These are phyloP conservation scores for Trichonephila clavipes DNA, from an alignment of 1,140 invertebrate species.

Conservation along the genomic window DNA sequence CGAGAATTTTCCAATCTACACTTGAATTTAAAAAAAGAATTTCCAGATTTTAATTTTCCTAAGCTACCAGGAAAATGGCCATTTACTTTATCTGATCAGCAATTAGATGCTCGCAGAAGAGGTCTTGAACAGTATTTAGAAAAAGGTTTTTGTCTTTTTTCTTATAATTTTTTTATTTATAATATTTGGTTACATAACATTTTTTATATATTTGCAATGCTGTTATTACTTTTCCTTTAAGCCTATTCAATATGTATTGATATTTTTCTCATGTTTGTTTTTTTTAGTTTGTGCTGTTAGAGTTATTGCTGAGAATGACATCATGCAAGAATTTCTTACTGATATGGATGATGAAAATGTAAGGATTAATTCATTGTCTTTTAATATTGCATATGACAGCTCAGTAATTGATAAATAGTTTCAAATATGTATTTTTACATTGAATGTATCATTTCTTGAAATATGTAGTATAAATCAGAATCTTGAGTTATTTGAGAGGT, in stretches of 20 bases:
- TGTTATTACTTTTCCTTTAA: neutral
- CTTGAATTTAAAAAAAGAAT: conserved; percentile 95
- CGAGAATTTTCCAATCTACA: conserved; percentile 96
- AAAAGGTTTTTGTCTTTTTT: conserved; percentile 83
- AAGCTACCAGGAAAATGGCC: conserved; percentile 99
- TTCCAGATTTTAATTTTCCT: conserved; percentile 98
- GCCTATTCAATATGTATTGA: neutral
- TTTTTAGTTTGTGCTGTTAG: conserved; percentile 93
- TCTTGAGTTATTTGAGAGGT: neutral
- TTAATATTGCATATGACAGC: too few relatives aligned
- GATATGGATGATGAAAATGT: conserved; percentile 91
- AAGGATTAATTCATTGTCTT: conserved; percentile 72
- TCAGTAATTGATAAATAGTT: too few relatives aligned
- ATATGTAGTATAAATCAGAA: too few relatives aligned
- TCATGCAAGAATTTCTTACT: conserved; percentile 98
- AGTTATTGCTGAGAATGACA: conserved; percentile 98
- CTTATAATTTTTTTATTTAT: neutral
- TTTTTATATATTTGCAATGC: neutral
- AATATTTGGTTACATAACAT: neutral
- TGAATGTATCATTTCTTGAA: too few relatives aligned
- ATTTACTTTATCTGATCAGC: conserved; percentile 97
- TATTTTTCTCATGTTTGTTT: neutral
- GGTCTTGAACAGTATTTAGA: conserved; percentile 98
- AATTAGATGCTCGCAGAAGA: conserved; percentile 94
- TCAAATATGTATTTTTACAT: too few relatives aligned